A percentile compares a stretch with the other conserved stretches of the same genome.
phyloP scores from a whole-genome alignment of 2,888 invertebrate genomes.

The Sipha maydis region DNA sequence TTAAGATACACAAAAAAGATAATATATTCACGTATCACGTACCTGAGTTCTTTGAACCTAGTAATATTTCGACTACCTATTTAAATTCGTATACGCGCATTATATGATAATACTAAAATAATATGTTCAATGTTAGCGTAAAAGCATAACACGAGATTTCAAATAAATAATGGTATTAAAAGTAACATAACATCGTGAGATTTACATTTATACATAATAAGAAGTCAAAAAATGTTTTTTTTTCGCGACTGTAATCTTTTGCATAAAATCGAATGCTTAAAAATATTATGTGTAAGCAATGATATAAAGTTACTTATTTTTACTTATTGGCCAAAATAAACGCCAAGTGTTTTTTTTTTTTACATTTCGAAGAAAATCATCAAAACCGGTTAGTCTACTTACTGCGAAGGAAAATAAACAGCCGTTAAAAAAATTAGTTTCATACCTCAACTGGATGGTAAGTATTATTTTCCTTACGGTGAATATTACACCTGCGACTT shows the following conservation, averaged over 20 bases:
- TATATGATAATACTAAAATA: neutral
- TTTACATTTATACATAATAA: conserved; percentile 15
- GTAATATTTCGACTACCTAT: neutral
- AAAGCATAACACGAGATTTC: neutral
- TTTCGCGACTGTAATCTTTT: neutral
- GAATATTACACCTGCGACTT: neutral
- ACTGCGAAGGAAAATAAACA: neutral
- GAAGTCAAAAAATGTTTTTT: neutral
- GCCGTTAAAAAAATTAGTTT: conserved; percentile 3
- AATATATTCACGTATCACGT: neutral
- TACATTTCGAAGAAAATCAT: conserved; percentile 13
- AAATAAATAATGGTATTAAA: neutral
- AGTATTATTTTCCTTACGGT: conserved; percentile 14
- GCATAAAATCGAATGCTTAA: neutral
- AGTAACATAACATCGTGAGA: neutral
- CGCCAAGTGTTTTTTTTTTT: neutral
- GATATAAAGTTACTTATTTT: neutral
- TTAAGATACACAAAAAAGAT: neutral
- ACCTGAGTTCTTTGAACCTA: conserved; percentile 23
- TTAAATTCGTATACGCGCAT: neutral
- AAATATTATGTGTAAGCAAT: neutral
- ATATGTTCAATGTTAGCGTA: neutral
- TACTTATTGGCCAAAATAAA: neutral
- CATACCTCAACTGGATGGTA: conserved; percentile 14
- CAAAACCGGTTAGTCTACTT: conserved; percentile 33